Base-by-base conservation (phyloP, 2,797 vertebrate species). In the Lophius americanus region DNA sequence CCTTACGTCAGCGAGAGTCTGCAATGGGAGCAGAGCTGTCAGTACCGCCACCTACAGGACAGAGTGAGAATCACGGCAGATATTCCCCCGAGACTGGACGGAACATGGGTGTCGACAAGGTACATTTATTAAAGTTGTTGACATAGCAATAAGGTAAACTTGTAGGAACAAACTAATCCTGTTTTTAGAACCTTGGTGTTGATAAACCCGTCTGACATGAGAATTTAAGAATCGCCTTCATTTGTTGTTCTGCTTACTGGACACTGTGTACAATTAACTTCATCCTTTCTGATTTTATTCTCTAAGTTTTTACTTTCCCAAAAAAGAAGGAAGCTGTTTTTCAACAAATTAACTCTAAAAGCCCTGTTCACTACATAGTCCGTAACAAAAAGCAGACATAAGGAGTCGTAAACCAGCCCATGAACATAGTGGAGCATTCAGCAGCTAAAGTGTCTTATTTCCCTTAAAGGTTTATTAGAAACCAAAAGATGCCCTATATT, bases 71-170 rank as follows among this genome's bases (percentile, higher is more conserved):
- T 93, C 80, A 92, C 93, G 33, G 90, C 92, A 2, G 86, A 91
- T 41, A 70, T 93, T 55, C 95, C 95, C 2, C 95, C 94, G 6
- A 92, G 85, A 57, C 90, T 97, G 59, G 92, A 95, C 0, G 95
- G 96, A 4, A 94, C 92, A 10, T 98, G 96, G 96, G 92, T 96
- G 76, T 97, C 96, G 70, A 96, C 95, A 3, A 94, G 94, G 95
- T 95, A 85, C 88, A 42, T 12, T 9, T 10, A 33, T n/a, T 38
- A 35, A 23, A 39, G 13, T 14, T 32, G 11, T 37, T 33, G 23
- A 8, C 9, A 7, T 3, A 13, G 9, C 9, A 9, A 42, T 42
- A 3, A 41, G 2, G 12, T 46, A 46, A 44, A 44, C 12, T 10
- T 11, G 9, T 9, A 8, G 9, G 41, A 42, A 9, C 41, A 42